Evolutionary conservation across 2,113 vertebrate genomes (phyloP).

Genomic region (Toxotes chatareus): DNA sequence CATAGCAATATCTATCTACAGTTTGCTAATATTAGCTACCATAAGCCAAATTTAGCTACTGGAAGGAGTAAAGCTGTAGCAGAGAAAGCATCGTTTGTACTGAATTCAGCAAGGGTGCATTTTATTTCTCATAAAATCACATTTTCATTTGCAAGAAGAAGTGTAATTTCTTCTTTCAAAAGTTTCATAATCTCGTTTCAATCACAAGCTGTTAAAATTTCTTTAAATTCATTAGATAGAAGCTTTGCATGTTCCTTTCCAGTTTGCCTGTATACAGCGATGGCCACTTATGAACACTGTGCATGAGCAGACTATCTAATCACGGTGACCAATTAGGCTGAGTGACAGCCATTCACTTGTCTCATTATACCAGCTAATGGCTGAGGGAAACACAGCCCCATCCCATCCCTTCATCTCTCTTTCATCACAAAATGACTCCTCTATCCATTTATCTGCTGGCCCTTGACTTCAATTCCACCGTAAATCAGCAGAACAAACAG

Average conservation of each 20-base stretch:
- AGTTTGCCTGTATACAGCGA: not conserved
- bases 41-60: not conserved
- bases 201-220: not conserved
- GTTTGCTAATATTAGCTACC: not conserved
- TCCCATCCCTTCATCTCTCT: slow-evolving; percentile 59
- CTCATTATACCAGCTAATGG: slow-evolving; percentile 73
- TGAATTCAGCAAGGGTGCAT: not conserved
- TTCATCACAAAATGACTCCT: slow-evolving; percentile 66
- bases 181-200: not conserved
- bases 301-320: slow-evolving; percentile 63
- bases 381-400: slow-evolving; percentile 35
- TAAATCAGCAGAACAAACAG: slow-evolving; percentile 74
- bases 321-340: slow-evolving; percentile 72
- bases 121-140: not conserved
- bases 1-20: not conserved
- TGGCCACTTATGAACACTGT: slow-evolving; percentile 27
- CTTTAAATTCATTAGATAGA: not conserved
- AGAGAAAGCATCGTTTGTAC: not conserved
- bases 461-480: slow-evolving; percentile 63
- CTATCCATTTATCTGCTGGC: slow-evolving; percentile 53
- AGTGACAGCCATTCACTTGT: slow-evolving; percentile 70
- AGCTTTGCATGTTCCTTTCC: slow-evolving; percentile 15
- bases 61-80: not conserved
- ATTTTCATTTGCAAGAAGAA: not conserved
- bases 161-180: not conserved